Conservation (phyloP, 2,888 invertebrate genomes). For the Aphodius granarius region DNA sequence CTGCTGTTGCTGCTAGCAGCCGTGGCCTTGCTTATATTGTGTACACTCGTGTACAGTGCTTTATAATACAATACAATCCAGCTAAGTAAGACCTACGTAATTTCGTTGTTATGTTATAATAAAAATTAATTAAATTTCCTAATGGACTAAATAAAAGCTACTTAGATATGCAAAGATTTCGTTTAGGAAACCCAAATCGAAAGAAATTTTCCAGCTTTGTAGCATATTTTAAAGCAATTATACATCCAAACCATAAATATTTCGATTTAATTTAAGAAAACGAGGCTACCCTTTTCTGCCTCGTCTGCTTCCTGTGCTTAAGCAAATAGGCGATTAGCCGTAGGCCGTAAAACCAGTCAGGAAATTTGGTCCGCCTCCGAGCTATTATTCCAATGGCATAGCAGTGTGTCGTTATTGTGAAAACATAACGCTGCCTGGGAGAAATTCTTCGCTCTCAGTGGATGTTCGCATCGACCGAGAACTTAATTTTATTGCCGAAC, state of each 20-base stretch:
- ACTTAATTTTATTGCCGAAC: neutral
- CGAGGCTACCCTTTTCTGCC: neutral
- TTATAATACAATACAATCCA: no score
- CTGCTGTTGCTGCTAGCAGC: no score
- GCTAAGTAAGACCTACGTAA: neutral
- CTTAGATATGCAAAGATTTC: neutral
- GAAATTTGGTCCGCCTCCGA: neutral
- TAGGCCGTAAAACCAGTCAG: neutral
- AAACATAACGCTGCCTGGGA: neutral
- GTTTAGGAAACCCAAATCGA: neutral
- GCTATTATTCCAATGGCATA: neutral
- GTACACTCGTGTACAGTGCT: no score
- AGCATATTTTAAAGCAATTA: neutral
- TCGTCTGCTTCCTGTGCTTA: neutral
- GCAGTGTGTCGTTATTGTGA: neutral
- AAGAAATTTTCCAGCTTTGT: neutral
- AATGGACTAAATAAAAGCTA: neutral
- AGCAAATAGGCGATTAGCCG: neutral
- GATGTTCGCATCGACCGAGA: neutral
- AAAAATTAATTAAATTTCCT: no score
- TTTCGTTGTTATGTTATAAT: no score
- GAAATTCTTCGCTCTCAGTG: neutral
- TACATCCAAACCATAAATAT: neutral
- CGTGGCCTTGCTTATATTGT: no score
- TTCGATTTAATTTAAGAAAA: neutral